Conservation (phyloP, 2,113 vertebrate species). For the Electrona antarctica region DNA sequence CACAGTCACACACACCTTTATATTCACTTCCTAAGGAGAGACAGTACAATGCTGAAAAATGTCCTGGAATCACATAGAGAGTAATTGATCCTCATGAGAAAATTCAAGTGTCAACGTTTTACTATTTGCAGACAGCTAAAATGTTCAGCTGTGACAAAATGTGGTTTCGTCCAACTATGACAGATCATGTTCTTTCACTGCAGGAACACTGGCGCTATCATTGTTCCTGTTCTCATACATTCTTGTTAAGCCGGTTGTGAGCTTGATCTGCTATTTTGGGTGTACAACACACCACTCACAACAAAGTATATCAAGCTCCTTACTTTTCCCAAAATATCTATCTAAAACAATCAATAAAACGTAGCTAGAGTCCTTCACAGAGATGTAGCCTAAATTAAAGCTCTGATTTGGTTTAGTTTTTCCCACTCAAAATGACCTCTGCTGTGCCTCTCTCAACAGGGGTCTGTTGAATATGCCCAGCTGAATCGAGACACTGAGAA, state of each 20-base stretch:
- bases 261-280: too few relatives aligned
- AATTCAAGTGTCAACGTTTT: background rate
- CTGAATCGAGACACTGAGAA: constrained; percentile 62
- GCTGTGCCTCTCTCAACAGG: constrained; percentile 47
- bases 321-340: too few relatives aligned
- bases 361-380: too few relatives aligned
- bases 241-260: too few relatives aligned
- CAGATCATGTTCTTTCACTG: background rate
- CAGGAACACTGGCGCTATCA: background rate
- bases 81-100: too few relatives aligned
- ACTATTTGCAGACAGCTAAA: constrained; percentile 29
- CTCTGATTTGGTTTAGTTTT: background rate
- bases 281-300: too few relatives aligned
- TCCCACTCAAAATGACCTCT: background rate
- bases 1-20: background rate
- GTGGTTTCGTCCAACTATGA: background rate
- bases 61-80: background rate
- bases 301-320: too few relatives aligned
- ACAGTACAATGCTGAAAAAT: constrained; percentile 22
- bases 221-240: background rate
- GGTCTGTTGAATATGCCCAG: constrained; percentile 71
- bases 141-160: background rate
- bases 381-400: too few relatives aligned
- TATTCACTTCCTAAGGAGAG: constrained; percentile 29
- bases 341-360: too few relatives aligned